A percentile compares a stretch with the other conserved stretches of the same genome.
phyloP scores from a whole-genome alignment of 2,113 vertebrate genomes.

The Cinclus cinclus region DNA sequence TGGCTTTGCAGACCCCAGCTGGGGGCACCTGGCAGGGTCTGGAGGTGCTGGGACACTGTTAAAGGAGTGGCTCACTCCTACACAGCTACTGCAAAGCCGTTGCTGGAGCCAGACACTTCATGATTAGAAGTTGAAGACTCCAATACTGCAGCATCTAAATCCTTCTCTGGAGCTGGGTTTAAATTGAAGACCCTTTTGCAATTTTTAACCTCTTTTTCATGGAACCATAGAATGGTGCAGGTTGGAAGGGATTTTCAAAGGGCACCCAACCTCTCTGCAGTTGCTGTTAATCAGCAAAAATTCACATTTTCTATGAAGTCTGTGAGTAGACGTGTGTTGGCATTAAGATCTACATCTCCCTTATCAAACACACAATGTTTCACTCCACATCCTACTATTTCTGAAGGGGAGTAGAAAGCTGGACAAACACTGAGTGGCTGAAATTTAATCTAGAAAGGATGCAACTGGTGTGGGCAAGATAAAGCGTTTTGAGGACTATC shows the following conservation, averaged over 20 bases:
- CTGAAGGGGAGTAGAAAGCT: background rate
- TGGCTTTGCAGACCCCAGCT: background rate
- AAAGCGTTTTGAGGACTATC: background rate
- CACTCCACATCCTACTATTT: background rate
- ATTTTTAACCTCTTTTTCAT: background rate
- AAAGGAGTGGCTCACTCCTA: background rate
- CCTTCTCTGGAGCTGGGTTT: background rate
- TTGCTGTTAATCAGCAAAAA: background rate
- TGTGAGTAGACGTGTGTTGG: background rate
- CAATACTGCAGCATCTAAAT: background rate
- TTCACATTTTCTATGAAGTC: background rate
- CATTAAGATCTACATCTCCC: background rate
- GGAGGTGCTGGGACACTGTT: background rate
- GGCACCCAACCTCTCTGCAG: background rate
- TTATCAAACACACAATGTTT: background rate
- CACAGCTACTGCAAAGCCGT: background rate
- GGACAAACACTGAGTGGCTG: background rate
- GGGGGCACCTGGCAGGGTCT: background rate
- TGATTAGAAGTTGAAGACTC: background rate
- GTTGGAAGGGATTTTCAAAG: background rate
- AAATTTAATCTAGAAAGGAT: slow-evolving; percentile 13
- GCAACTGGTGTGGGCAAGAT: background rate
- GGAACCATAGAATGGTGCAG: background rate
- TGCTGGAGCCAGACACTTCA: background rate
- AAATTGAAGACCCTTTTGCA: background rate